These are phyloP conservation scores for Conopomorpha cramerella DNA, from an alignment of 1,140 invertebrate genomes.

Conservation along the genomic window DNA sequence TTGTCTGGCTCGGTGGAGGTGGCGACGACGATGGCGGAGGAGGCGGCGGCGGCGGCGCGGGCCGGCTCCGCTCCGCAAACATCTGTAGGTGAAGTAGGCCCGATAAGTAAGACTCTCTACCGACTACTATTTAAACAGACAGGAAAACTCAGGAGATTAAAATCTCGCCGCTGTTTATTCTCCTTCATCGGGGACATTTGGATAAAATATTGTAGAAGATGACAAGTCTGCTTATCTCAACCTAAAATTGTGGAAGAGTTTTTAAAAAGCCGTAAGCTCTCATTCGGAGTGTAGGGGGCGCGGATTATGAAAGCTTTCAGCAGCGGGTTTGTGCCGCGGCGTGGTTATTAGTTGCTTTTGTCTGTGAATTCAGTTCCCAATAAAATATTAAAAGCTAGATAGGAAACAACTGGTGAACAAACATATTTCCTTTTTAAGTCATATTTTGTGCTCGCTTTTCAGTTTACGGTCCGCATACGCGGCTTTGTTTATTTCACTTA, in stretches of 20 bases:
- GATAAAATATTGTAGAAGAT: constrained; percentile 30
- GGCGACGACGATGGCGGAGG: no score
- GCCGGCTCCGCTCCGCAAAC: constrained; percentile 39
- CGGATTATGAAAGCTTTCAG: constrained; percentile 44
- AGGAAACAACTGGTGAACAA: constrained; percentile 5
- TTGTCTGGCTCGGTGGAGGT: no score
- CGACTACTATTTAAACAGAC: constrained; percentile 53
- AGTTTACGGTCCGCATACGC: neutral
- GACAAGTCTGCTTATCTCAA: constrained; percentile 35
- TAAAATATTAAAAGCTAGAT: constrained; percentile 49
- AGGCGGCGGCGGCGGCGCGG: constrained; percentile 19
- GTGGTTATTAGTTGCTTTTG: constrained; percentile 45
- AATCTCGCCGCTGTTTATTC: constrained; percentile 47
- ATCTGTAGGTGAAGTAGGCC: constrained; percentile 32
- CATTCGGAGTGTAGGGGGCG: constrained; percentile 5
- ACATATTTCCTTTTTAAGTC: no score
- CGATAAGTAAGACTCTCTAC: constrained; percentile 47
- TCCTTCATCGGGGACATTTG: constrained; percentile 27
- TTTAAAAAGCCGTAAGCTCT: constrained; percentile 34
- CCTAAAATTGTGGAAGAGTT: constrained; percentile 28
- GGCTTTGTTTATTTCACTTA: no score
- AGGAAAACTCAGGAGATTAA: constrained; percentile 45
- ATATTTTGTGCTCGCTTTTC: no score
- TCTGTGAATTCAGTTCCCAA: constrained; percentile 38
- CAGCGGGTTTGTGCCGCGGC: constrained; percentile 21